Conservation (phyloP, 1,140 invertebrate genomes). For the Brachionus angularis region DNA sequence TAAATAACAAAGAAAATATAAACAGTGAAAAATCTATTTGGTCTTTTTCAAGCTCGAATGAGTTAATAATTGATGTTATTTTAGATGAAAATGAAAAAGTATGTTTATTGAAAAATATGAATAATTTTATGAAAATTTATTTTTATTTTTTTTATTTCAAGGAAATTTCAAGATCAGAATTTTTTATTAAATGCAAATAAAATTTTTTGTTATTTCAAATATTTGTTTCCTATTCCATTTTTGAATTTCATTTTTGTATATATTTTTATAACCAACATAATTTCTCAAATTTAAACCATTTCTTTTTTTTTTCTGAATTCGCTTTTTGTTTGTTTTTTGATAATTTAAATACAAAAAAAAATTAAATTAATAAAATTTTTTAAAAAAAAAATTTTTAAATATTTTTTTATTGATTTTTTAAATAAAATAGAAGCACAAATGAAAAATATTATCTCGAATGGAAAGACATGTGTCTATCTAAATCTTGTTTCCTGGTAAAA, state of each 20-base stretch:
- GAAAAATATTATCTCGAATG: conserved; percentile 19
- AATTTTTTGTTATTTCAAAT: background rate
- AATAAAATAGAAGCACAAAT: background rate
- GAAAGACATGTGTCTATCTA: conserved; percentile 33
- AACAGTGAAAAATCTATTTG: background rate
- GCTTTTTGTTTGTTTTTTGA: too few relatives aligned
- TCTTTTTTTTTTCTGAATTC: too few relatives aligned
- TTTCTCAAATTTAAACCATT: too few relatives aligned
- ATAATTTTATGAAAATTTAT: background rate
- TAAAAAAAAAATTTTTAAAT: too few relatives aligned
- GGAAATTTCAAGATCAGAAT: conserved; percentile 18
- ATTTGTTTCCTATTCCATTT: too few relatives aligned
- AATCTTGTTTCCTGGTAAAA: conserved; percentile 40
- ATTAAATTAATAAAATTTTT: too few relatives aligned
- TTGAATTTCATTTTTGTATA: too few relatives aligned
- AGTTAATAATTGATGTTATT: background rate
- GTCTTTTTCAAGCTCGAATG: background rate
- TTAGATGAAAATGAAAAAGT: conserved; percentile 21
- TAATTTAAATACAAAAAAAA: too few relatives aligned
- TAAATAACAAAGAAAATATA: conserved; percentile 1
- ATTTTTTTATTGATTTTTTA: too few relatives aligned
- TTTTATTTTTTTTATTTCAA: background rate
- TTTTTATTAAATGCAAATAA: background rate
- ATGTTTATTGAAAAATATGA: too few relatives aligned
- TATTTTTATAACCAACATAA: too few relatives aligned